Evolutionary conservation across 2,113 vertebrate genomes (phyloP), one percentile per base, ranked within the genome.

Genomic region (Corythornis vintsioides): DNA sequence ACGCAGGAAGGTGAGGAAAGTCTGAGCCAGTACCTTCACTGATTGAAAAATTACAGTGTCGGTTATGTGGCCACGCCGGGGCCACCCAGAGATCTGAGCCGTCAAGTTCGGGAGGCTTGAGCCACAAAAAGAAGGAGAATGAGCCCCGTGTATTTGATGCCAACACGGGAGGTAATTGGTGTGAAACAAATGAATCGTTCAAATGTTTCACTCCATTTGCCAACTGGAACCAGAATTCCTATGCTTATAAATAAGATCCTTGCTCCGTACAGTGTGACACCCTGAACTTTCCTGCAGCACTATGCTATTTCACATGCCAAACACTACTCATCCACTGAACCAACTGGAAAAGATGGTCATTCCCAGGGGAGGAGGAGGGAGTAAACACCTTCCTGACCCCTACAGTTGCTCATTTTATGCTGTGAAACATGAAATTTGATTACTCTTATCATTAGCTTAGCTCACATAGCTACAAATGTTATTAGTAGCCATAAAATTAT

Each of bases 391-490:
- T 95, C 89, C 91, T 97, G 91, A 94, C 85, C 93, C 76, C 82
- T 64, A 72, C 89, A 95, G 94, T 90, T 86, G 72, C 95, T 96
- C 95, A 91, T 96, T 95, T 92, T 90, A 91, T 93, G 93, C 96
- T 48, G 56, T 92, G 81, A 93, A 96, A 94, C 94, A 92, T 93
- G 88, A 84, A 94, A 89, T 95, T 97, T 93, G 96, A 97, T 94
- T 93, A 91, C 89, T 96, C 93, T 95, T 96, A 93, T 96, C 96
- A 92, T 97, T 96, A 90, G 93, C 88, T 92, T 96, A 94, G 96
- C 95, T 97, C 96, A 94, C 96, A 93, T 92, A 95, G 80, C 96
- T 96, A 92, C 96, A 97, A 94, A 94, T 96, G 91, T 96, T 94
- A 97, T 95, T 85, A 75, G 59, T 77, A 86, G 89, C 93, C 45